Percentiles rank a stretch among this genome's conserved stretches.
phyloP scores from a whole-genome alignment of 2,113 vertebrate genomes.

The Pomatorhinus ruficollis region DNA sequence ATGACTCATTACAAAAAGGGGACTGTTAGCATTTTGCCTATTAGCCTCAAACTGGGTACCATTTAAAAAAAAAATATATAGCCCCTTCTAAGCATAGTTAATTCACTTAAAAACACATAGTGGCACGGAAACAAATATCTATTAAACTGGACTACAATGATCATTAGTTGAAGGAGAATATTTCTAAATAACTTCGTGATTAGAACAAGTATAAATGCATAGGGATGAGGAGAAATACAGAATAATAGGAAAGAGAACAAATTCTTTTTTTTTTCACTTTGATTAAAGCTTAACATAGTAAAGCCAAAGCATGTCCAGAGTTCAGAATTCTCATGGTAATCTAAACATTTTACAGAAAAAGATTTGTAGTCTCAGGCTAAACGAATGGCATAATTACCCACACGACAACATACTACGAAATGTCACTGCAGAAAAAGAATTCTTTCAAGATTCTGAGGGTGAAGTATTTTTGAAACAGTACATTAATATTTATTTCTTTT shows the following conservation, averaged over 20 bases:
- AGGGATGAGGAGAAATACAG: not conserved
- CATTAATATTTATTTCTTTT: not conserved
- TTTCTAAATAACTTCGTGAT: not conserved
- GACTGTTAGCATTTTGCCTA: not conserved
- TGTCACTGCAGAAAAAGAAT: not conserved
- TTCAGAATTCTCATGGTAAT: not conserved
- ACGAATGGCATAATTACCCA: not conserved
- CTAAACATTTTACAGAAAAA: constrained; percentile 12
- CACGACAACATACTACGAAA: not conserved
- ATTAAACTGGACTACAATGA: not conserved
- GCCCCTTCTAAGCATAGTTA: not conserved
- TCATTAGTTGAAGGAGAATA: not conserved
- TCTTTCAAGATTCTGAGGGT: not conserved
- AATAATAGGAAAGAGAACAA: not conserved
- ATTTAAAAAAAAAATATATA: not conserved
- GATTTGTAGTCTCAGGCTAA: not conserved
- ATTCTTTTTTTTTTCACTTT: not conserved
- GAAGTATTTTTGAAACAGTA: not conserved
- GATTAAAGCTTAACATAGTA: not conserved
- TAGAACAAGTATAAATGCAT: not conserved
- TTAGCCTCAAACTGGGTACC: not conserved
- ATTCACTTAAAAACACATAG: not conserved
- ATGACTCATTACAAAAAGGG: not conserved
- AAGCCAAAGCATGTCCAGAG: not conserved
- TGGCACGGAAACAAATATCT: not conserved